A percentile compares a stretch with the other conserved stretches of the same genome.
Conservation (phyloP, 35 echinoderm and acorn worm genomes). For the Diadema setosum region DNA sequence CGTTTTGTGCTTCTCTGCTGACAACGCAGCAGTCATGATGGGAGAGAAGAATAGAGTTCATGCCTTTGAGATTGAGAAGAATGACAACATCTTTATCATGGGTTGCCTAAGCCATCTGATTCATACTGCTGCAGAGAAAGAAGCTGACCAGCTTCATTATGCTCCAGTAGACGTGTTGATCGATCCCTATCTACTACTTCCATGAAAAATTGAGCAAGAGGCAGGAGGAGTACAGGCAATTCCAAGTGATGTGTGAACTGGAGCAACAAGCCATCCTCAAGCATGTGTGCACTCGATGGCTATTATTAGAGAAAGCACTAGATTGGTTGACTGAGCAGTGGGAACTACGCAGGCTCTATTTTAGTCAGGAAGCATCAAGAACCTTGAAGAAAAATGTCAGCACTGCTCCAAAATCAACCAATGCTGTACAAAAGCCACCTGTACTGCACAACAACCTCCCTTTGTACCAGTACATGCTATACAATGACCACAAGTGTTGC, state of each 20-base stretch:
- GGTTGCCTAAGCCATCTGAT: slow-evolving; percentile 32
- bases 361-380: too few relatives aligned
- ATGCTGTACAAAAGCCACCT: too few relatives aligned
- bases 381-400: background rate
- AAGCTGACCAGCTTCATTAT: slow-evolving; percentile 8
- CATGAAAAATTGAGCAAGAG: slow-evolving; percentile 5
- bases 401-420: background rate
- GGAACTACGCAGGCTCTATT: too few relatives aligned
- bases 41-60: background rate
- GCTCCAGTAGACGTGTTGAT: slow-evolving; percentile 6
- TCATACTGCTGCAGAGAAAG: slow-evolving; percentile 33
- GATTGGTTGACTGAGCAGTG: too few relatives aligned
- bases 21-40: slow-evolving; percentile 50
- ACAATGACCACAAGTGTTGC: too few relatives aligned
- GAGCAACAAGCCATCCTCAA: slow-evolving; percentile 19
- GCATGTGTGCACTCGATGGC: slow-evolving; percentile 11
- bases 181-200: too few relatives aligned
- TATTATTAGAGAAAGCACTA: too few relatives aligned
- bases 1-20: slow-evolving; percentile 30
- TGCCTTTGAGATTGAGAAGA: slow-evolving; percentile 28
- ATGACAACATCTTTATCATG: slow-evolving; percentile 24
- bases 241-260: background rate
- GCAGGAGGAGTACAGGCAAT: background rate
- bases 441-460: background rate
- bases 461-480: too few relatives aligned